These are phyloP conservation scores for Lateolabrax maculatus DNA, from an alignment of 2,797 vertebrate genomes.

Conservation along the genomic window DNA sequence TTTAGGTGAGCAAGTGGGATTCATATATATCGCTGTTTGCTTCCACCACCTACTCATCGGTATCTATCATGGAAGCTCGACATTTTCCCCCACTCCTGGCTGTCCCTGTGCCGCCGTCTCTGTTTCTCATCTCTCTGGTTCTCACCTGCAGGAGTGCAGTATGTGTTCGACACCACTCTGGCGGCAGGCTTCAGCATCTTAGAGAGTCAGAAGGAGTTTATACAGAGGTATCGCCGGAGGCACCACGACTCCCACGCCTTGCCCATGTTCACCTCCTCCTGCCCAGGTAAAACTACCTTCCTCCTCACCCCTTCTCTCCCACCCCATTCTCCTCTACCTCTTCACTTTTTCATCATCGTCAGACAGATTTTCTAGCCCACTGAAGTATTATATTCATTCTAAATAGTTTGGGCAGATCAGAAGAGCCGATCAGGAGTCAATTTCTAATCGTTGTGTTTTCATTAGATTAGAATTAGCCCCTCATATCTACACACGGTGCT, in stretches of 20 bases:
- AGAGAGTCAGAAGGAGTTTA: constrained; percentile 95
- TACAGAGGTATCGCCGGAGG: constrained; percentile 90
- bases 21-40: not conserved
- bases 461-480: too few relatives aligned
- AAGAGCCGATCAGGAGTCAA: too few relatives aligned
- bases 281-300: constrained; percentile 87
- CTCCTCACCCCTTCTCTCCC: not conserved
- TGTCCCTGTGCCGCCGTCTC: not conserved
- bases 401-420: too few relatives aligned
- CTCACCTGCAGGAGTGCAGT: constrained; percentile 87
- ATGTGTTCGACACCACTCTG: constrained; percentile 93
- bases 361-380: not conserved
- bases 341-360: not conserved
- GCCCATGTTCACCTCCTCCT: constrained; percentile 98
- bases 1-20: constrained; percentile 86
- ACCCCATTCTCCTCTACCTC: not conserved
- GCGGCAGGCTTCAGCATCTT: constrained; percentile 96
- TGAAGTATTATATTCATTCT: too few relatives aligned
- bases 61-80: constrained; percentile 12
- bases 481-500: too few relatives aligned
- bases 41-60: not conserved
- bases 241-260: constrained; percentile 89
- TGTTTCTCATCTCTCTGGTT: not conserved
- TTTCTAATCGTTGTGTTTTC: too few relatives aligned
- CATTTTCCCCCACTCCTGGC: not conserved